Evolutionary conservation across 1,140 invertebrate species (phyloP), one percentile per base, ranked within the genome.

Genomic region (Papilio helenus): DNA sequence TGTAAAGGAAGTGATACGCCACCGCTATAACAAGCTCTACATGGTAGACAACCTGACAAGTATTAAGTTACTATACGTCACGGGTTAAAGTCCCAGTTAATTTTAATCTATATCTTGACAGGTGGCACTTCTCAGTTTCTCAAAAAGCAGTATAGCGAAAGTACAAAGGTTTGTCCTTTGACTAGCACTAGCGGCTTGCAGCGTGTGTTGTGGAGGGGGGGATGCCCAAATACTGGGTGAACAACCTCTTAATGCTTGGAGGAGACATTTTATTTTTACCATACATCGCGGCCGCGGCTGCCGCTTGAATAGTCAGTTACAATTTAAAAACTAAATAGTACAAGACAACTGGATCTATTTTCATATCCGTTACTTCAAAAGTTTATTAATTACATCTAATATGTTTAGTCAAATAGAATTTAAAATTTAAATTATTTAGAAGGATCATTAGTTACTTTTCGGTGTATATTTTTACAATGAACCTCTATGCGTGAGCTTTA

Each of bases 241-340:
- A 94, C 88, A 93, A 94, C 92, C 92, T 94, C 86, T 92, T 91
- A 90, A 93, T 92, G 90, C 90, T 89, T 89, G 83, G 83, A 86
- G 91, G 91, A 92, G 92, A 94, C 92, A 94, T 89, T 94, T 93
- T 92, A 93, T 93, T 94, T 94, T 94, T 92, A 93, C 89, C 88
- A 85, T 85, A 73, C 18, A 46, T 46, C 72, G 20, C 72, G 42
- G 34, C 68, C 39, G 26, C 71, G 71, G 26, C 61, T 68, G 61
- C 39, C 42, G 34, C 44, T 23, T 16, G 44, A 44, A 51, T 74
- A 74, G 39, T 46, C 42, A 20, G 72, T 46, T 51, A 26, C 39
- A 26, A 77, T 77, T 61, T 77, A 65, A 76, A 76, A 76, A 34
- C 51, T 76, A 76, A 76, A 39, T 76, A 76, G 49, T 34, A 58